phyloP scores from a whole-genome alignment of 2,888 invertebrate species.

The Melitaea athalia region DNA sequence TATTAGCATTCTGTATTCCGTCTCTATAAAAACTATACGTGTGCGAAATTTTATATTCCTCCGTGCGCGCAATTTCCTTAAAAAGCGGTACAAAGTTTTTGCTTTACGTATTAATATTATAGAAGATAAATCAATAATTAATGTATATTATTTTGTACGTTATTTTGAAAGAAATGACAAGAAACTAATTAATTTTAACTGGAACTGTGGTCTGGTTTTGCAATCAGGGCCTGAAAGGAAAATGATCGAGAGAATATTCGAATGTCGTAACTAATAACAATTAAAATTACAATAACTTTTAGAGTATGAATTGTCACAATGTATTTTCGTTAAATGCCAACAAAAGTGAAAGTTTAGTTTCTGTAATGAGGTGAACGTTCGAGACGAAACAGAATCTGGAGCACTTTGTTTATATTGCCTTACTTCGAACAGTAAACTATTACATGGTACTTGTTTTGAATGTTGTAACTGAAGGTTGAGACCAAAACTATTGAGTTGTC shows the following conservation, averaged over 20 bases:
- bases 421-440: conserved; percentile 32
- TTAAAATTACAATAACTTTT: conserved; percentile 14
- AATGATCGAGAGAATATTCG: not conserved
- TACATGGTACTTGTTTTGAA: conserved; percentile 33
- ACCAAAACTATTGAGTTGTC: conserved; percentile 1
- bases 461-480: conserved; percentile 31
- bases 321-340: conserved; percentile 44
- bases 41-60: too few species aligned
- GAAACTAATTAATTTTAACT: too few species aligned
- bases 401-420: conserved; percentile 42
- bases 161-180: not conserved
- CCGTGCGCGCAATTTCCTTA: too few species aligned
- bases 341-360: conserved; percentile 69
- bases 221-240: not conserved
- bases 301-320: conserved; percentile 23
- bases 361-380: conserved; percentile 59
- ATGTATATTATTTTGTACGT: not conserved
- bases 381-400: conserved; percentile 49
- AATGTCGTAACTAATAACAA: not conserved
- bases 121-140: too few species aligned
- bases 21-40: too few species aligned
- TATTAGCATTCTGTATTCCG: too few species aligned
- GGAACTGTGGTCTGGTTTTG: not conserved
- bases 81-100: too few species aligned
- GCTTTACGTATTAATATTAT: too few species aligned